Evolutionary conservation across 2,113 vertebrate species (phyloP).

Genomic region (Marcusenius ussheri): DNA sequence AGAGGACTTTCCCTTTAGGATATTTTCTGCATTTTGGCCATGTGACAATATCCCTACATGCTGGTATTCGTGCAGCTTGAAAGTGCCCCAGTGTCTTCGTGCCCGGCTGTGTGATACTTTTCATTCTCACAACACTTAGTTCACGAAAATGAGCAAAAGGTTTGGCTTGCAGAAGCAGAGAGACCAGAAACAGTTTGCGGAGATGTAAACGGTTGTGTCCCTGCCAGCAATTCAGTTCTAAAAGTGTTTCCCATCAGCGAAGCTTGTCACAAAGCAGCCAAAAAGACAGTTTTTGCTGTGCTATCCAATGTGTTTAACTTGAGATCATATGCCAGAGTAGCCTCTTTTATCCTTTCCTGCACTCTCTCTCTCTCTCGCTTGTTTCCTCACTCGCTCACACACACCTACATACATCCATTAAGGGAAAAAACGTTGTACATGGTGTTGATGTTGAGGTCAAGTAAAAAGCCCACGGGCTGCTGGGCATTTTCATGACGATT

Average conservation of each 20-base stretch:
- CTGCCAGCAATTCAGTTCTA: background rate
- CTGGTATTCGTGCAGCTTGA: background rate
- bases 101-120: background rate
- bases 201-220: background rate
- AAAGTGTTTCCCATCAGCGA: background rate
- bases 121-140: background rate
- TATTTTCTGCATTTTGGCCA: background rate
- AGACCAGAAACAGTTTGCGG: background rate
- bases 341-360: background rate
- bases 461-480: background rate
- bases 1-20: background rate
- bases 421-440: background rate
- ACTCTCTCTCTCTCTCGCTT: background rate
- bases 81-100: background rate
- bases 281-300: background rate
- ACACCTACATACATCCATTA: slow-evolving; percentile 4
- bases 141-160: background rate
- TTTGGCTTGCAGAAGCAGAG: background rate
- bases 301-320: background rate
- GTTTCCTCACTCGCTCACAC: background rate
- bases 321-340: background rate
- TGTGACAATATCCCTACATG: background rate
- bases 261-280: background rate
- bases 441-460: background rate
- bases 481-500: background rate